Conservation (phyloP, 2,113 vertebrate genomes). For the Cettia cetti region DNA sequence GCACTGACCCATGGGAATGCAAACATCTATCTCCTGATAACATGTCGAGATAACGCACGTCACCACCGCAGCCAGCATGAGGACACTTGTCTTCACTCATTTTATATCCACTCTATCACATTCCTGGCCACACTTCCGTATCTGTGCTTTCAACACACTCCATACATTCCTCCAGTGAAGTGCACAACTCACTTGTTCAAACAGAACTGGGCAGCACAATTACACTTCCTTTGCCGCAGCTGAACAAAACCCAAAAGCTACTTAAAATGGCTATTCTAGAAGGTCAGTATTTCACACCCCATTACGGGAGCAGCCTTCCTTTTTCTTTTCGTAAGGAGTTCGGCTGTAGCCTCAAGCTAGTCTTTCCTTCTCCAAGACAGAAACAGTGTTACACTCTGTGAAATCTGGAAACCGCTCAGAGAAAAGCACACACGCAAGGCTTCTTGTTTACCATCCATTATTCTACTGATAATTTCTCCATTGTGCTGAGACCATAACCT, state of each 20-base stretch:
- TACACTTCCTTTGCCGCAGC: not conserved
- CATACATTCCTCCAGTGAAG: constrained; percentile 13
- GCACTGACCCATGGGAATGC: constrained; percentile 18
- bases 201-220: not conserved
- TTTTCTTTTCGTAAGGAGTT: not conserved
- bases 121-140: constrained; percentile 46
- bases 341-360: not conserved
- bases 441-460: not conserved
- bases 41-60: constrained; percentile 19
- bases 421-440: not conserved
- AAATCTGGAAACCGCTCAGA: constrained; percentile 15
- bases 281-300: not conserved
- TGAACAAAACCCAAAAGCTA: not conserved
- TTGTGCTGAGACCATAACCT: not conserved
- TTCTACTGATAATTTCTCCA: not conserved
- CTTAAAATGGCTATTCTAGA: not conserved
- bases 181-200: not conserved
- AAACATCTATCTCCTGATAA: constrained; percentile 52
- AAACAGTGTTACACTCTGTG: not conserved
- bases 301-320: not conserved
- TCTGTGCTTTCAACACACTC: constrained; percentile 55
- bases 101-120: constrained; percentile 41
- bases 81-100: constrained; percentile 57
- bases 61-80: constrained; percentile 43
- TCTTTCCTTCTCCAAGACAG: constrained; percentile 8